These are phyloP conservation scores for Chrysina gloriosa DNA, from an alignment of 2,888 invertebrate genomes.

Conservation along the genomic window DNA sequence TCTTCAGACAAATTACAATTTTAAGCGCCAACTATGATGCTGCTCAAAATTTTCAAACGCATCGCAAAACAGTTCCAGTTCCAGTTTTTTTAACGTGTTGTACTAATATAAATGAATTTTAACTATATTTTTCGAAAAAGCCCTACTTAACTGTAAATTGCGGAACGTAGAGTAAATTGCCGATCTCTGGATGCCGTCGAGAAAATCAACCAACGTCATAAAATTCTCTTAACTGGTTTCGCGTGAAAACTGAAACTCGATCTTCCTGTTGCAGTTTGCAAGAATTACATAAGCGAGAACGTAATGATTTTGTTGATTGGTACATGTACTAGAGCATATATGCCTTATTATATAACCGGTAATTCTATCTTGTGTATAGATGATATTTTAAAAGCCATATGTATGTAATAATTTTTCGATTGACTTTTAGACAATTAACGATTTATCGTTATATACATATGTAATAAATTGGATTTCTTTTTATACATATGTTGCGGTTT, in stretches of 20 bases:
- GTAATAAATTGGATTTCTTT: neutral
- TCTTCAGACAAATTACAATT: too few species aligned
- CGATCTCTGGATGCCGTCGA: conserved; percentile 25
- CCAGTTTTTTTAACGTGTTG: too few species aligned
- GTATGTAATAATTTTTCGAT: neutral
- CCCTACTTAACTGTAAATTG: conserved; percentile 32
- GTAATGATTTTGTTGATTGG: conserved; percentile 30
- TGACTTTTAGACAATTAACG: conserved; percentile 3
- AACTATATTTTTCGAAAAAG: too few species aligned
- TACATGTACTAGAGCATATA: conserved; percentile 21
- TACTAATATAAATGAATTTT: too few species aligned
- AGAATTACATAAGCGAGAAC: conserved; percentile 24
- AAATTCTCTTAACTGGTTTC: conserved; percentile 37
- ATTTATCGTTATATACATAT: conserved; percentile 16
- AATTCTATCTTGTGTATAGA: conserved; percentile 5
- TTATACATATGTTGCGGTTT: neutral
- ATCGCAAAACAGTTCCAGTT: too few species aligned
- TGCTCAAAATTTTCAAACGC: too few species aligned
- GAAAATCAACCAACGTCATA: conserved; percentile 35
- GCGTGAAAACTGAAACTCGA: conserved; percentile 28
- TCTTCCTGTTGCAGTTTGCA: conserved; percentile 39
- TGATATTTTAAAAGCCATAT: neutral
- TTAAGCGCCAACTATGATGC: too few species aligned
- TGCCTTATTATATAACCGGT: conserved; percentile 22
- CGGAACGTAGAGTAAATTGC: conserved; percentile 4